Conservation (phyloP, 2,888 invertebrate genomes). For the Eupithecia dodoneata region DNA sequence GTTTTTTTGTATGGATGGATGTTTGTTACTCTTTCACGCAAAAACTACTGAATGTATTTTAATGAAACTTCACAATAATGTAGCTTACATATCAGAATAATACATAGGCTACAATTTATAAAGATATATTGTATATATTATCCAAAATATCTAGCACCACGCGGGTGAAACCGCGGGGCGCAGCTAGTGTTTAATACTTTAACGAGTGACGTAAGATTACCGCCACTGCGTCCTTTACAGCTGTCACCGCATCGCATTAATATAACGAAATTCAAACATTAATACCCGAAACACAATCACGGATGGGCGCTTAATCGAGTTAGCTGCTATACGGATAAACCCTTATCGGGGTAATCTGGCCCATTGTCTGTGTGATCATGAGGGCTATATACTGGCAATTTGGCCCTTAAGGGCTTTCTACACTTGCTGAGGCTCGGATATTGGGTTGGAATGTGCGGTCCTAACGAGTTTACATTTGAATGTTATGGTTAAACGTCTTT, state of each 20-base stretch:
- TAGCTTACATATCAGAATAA: no score
- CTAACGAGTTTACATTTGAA: conserved; percentile 11
- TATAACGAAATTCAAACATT: conserved; percentile 84
- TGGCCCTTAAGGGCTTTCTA: conserved; percentile 63
- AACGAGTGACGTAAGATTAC: neutral
- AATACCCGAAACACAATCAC: conserved; percentile 83
- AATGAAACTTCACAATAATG: no score
- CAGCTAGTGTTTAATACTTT: neutral
- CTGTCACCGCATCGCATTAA: conserved; percentile 68
- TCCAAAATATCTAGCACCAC: no score
- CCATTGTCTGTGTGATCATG: conserved; percentile 82
- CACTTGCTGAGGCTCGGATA: conserved; percentile 6
- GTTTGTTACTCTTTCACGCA: no score
- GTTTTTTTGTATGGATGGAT: no score
- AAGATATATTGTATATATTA: no score
- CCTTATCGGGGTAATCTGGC: conserved; percentile 81
- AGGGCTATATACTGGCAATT: conserved; percentile 82
- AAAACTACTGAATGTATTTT: no score
- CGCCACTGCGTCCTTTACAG: neutral
- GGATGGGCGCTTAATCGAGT: conserved; percentile 83
- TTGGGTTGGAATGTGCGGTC: neutral
- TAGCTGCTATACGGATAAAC: conserved; percentile 82
- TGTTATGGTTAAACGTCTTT: conserved; percentile 13
- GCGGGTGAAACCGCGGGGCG: no score
- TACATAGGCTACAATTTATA: no score